Base-by-base conservation (phyloP, 2,888 invertebrate genomes). In the Agrochola circellaris region DNA sequence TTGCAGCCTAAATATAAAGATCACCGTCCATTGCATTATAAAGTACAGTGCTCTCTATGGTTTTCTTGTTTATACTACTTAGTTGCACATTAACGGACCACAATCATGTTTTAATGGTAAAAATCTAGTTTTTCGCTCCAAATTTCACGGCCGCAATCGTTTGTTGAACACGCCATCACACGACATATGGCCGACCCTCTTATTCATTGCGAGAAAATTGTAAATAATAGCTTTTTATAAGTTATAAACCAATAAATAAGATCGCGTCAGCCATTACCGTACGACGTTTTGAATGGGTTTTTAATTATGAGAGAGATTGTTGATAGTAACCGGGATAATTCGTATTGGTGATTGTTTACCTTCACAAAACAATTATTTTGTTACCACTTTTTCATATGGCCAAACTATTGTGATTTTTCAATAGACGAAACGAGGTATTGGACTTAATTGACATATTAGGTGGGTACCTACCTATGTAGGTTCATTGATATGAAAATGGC, bases 61-160 rank as follows among this genome's bases (percentile, higher is more conserved):
- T 82, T 72, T 68, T 83, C 77, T 79, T 77, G 72, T 86, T 79
- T 78, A 70, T 54, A 82, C 74, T 34, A 68, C 75, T 78, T 65
- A 80, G 69, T 70, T 77, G 74, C 73, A 87, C 81, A 87, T 87
- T 88, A 88, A 82, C 83, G 80, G 87, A 79, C 69, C 70, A 77
- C 79, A 68, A 83, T 82, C 77, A 83, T 68, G 79, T 73, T 86
- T 88, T 92, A 91, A 93, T 92, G 89, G 79, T 88, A 88, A 90
- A 91, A 94, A 92, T 92, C 92, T 93, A 94, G 94, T 91, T 93
- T 92, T 93, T 92, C 81, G 94, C 89, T 90, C 94, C 89, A 88
- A 94, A 93, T 94, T 93, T 95, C 93, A 94, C 93, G 94, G 93
- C 88, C 89, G 89, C 83, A 87, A 90, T 92, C 86, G 80, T 86